Evolutionary conservation across 1,140 invertebrate species (phyloP), one percentile per base, ranked within the genome.

Genomic region (Pseudoatta argentina): DNA sequence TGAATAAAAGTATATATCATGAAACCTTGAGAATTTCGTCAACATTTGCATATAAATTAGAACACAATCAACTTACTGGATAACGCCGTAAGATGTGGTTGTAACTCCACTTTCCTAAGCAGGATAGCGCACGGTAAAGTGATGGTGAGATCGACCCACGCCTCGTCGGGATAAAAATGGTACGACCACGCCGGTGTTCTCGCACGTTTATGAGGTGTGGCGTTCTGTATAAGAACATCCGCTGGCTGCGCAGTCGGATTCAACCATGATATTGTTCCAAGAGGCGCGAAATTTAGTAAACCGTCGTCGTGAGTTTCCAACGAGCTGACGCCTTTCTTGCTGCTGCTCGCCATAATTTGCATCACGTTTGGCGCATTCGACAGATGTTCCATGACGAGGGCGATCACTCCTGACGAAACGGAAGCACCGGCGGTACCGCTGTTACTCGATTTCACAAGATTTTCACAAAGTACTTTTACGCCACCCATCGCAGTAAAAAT

Each of bases 91-190:
- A 97, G 96, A 94, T 99, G 98, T 8, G 98, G 98, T 92, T 98
- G 97, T 55, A 99, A 95, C 89, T 98, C 98, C 12, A 99, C 97
- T 96, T 99, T 98, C 92, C 97, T 97, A n/a, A 99, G 94, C 69
- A 98, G 95, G 90, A 98, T 97, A n/a, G 98, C 98, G 93, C 98
- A 98, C 1, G 98, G 98, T 88, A 99, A 94, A n/a, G 97, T 97
- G 27, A 99, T 96, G 7, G 97, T 98, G 7, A 99, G 95, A 93
- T 98, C 98, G 0, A 98, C 97, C 95, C 97, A 98, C 12, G 97
- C 97, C 95, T 99, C 98, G 89, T 98, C 98, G 0, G 98, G 98
- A 94, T 98, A 98, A 95, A 98, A 99, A 94, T 99, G 98, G 94
- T 99, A 98, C 51, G 98, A 98, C 98, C 98, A 98, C 61, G 98